These are phyloP conservation scores for Muntiacus muntjak DNA, from an alignment of 2,113 vertebrate species.

Conservation along the genomic window DNA sequence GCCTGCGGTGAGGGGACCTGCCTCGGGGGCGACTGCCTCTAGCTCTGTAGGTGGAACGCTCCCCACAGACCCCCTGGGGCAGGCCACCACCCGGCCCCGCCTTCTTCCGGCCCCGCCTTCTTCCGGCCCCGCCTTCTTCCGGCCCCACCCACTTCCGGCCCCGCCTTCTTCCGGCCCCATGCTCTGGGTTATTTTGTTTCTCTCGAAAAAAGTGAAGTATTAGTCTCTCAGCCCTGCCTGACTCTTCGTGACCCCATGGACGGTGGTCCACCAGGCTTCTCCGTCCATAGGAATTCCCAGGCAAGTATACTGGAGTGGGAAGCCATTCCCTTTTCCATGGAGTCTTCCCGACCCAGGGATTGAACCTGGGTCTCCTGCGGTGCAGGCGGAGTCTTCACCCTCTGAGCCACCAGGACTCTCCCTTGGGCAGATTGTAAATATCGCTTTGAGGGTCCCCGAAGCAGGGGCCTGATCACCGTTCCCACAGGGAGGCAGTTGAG, in stretches of 20 bases:
- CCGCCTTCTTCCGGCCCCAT: rapidly evolving
- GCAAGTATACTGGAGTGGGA: not conserved
- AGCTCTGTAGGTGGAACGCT: not conserved
- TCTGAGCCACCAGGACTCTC: not conserved
- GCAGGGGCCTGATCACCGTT: not conserved
- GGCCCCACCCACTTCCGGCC: too few relatives aligned
- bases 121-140: not conserved
- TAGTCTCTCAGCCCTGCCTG: not conserved
- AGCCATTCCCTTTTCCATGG: not conserved
- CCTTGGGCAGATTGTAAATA: not conserved
- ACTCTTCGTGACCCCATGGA: not conserved
- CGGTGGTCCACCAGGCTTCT: not conserved
- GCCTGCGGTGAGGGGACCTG: rapidly evolving
- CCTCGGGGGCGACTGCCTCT: not conserved
- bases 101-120: not conserved
- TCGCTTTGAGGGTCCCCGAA: not conserved
- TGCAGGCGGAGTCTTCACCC: not conserved
- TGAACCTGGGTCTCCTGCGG: rapidly evolving
- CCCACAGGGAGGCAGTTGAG: too few relatives aligned
- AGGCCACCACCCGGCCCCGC: rapidly evolving
- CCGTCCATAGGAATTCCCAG: not conserved
- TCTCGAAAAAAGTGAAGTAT: not conserved
- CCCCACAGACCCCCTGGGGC: rapidly evolving
- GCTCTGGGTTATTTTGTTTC: not conserved
- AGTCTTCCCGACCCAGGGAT: not conserved